Conservation (phyloP, 2,113 vertebrate genomes). For the Mormoops blainvillei region DNA sequence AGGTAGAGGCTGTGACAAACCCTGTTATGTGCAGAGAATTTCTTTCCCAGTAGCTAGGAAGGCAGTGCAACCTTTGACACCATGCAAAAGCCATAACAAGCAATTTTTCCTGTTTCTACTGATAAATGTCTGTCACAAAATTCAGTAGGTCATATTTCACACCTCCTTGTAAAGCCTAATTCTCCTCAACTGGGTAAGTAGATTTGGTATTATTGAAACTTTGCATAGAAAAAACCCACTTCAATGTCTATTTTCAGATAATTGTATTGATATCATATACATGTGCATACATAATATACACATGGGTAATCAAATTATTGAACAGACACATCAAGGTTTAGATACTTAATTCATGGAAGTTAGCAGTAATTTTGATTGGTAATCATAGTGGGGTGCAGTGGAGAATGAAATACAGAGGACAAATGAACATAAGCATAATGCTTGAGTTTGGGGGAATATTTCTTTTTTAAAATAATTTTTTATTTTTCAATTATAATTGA, state of each 20-base stretch:
- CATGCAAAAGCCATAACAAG: background rate
- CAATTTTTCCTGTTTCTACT: background rate
- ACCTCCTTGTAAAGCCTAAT: background rate
- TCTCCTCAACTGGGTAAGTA: background rate
- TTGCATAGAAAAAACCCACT: background rate
- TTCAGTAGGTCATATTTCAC: background rate
- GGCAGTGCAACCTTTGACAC: background rate
- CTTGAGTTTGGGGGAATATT: background rate
- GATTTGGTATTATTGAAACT: constrained; percentile 3
- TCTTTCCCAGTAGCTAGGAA: background rate
- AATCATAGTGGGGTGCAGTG: background rate
- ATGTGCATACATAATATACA: background rate
- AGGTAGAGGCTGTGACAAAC: background rate
- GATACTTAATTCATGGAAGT: background rate
- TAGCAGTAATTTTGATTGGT: background rate
- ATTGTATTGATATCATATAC: background rate
- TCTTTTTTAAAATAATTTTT: background rate
- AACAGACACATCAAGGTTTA: background rate
- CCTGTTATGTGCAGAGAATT: background rate
- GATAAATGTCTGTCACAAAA: background rate
- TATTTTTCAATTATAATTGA: background rate
- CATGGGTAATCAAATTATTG: background rate
- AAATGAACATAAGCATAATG: background rate
- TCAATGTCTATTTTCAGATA: background rate
- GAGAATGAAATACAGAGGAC: background rate